phyloP scores from a whole-genome alignment of 1,140 invertebrate species.

The Gonatopus flavifemur region DNA sequence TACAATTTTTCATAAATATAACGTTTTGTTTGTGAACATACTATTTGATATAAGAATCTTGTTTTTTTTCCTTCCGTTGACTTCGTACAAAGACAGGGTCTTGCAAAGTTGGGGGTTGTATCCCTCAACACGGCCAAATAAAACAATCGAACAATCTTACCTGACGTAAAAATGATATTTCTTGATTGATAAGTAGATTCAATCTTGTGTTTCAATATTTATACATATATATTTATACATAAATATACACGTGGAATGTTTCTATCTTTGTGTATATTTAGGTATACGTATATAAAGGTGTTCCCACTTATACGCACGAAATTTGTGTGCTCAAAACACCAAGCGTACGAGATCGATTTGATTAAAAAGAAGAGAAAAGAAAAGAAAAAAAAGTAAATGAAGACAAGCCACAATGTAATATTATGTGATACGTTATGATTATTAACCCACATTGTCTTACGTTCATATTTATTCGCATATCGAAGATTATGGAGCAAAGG shows the following conservation, averaged over 20 bases:
- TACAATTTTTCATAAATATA: constrained; percentile 30
- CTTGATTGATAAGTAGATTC: constrained; percentile 45
- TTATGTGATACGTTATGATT: constrained; percentile 25
- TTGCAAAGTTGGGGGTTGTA: constrained; percentile 44
- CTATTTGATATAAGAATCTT: constrained; percentile 26
- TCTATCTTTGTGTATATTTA: too few relatives aligned
- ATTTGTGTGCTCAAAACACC: too few relatives aligned
- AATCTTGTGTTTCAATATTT: too few relatives aligned
- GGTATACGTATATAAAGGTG: too few relatives aligned
- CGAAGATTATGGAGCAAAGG: constrained; percentile 23
- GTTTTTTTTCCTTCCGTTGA: constrained; percentile 22
- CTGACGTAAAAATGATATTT: constrained; percentile 54
- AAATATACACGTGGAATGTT: too few relatives aligned
- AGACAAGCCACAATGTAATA: constrained; percentile 28
- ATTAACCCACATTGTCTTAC: constrained; percentile 19
- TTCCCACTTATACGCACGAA: too few relatives aligned
- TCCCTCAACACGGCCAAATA: constrained; percentile 45
- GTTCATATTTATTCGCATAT: constrained; percentile 27
- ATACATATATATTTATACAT: too few relatives aligned
- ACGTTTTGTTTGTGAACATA: constrained; percentile 26
- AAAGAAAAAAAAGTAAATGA: constrained; percentile 30
- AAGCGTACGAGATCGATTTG: constrained; percentile 55
- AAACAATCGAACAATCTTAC: constrained; percentile 49
- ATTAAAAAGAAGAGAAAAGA: constrained; percentile 36
- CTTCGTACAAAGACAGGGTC: constrained; percentile 20